These are phyloP conservation scores for Temnopleurus reevesii DNA, from an alignment of 53 echinoderm and acorn worm species.

Conservation along the genomic window DNA sequence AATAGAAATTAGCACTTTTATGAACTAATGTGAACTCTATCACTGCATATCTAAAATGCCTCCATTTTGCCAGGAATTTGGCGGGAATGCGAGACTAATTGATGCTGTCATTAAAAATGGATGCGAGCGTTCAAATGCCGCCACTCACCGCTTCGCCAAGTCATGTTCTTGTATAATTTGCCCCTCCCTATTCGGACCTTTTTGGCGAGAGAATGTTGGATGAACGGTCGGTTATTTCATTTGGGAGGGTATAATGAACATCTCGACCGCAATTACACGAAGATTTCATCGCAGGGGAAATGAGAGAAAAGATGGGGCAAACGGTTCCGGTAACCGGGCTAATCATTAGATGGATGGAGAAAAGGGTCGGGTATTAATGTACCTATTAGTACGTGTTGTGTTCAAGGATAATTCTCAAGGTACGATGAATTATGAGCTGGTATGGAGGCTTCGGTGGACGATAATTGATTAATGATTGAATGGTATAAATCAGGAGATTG, in stretches of 20 bases:
- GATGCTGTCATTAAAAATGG: not conserved
- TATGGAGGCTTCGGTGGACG: not conserved
- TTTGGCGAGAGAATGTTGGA: not conserved
- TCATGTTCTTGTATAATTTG: not conserved
- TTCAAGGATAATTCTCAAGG: not conserved
- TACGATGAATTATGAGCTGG: not conserved
- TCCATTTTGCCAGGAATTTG: not conserved
- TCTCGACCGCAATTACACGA: constrained; percentile 39
- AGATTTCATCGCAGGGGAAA: not conserved
- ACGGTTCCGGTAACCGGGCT: not conserved
- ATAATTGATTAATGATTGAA: constrained; percentile 4
- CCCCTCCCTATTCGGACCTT: not conserved
- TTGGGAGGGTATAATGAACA: constrained; percentile 27
- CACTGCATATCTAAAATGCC: not conserved
- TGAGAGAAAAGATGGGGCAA: not conserved
- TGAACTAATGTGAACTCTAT: not conserved
- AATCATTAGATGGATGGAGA: not conserved
- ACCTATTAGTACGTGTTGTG: not conserved
- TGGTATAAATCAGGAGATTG: not conserved
- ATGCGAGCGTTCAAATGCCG: not conserved
- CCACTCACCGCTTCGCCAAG: not conserved
- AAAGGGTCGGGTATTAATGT: not conserved
- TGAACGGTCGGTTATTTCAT: constrained; percentile 26
- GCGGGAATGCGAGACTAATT: not conserved
- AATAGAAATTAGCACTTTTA: not conserved